Percentiles rank a stretch among this genome's conserved stretches.
These are phyloP conservation scores for Idaea aversata DNA, from an alignment of 2,888 invertebrate species.

Conservation along the genomic window DNA sequence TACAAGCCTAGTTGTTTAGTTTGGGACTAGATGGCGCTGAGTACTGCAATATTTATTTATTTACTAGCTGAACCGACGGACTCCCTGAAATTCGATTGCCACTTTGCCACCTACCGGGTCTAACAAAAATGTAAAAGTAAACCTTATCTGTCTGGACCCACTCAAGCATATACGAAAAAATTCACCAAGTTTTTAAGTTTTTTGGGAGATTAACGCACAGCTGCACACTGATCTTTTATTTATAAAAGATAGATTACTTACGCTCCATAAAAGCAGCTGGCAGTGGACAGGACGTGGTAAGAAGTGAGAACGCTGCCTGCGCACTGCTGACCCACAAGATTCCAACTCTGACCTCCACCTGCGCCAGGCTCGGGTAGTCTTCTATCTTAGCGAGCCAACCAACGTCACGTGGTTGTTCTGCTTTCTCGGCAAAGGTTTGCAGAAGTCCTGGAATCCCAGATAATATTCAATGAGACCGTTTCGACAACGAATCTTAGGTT, in stretches of 20 bases:
- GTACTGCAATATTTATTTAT: background rate
- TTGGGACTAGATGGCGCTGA: too few species aligned
- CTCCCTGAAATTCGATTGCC: too few species aligned
- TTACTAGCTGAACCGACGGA: background rate
- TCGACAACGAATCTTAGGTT: too few species aligned
- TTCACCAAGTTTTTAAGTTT: too few species aligned
- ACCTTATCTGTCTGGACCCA: too few species aligned
- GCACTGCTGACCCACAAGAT: conserved; percentile 45
- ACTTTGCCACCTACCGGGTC: too few species aligned
- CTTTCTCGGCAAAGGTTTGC: background rate
- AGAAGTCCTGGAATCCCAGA: background rate
- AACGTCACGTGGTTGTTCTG: background rate
- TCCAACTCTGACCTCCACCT: conserved; percentile 36
- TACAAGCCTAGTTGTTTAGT: too few species aligned
- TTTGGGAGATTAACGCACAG: too few species aligned
- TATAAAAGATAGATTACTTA: conserved; percentile 25
- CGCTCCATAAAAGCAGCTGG: conserved; percentile 43
- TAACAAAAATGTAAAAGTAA: too few species aligned
- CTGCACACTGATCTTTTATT: too few species aligned
- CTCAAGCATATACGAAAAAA: too few species aligned
- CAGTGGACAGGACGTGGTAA: conserved; percentile 36
- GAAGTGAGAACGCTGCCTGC: conserved; percentile 42
- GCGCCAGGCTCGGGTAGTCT: conserved; percentile 40
- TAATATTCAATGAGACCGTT: too few species aligned
- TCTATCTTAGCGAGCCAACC: conserved; percentile 32